Percentiles rank a stretch among this genome's conserved stretches.
Conservation (phyloP, 2,888 invertebrate species). For the Lacanobia wlatinum region DNA sequence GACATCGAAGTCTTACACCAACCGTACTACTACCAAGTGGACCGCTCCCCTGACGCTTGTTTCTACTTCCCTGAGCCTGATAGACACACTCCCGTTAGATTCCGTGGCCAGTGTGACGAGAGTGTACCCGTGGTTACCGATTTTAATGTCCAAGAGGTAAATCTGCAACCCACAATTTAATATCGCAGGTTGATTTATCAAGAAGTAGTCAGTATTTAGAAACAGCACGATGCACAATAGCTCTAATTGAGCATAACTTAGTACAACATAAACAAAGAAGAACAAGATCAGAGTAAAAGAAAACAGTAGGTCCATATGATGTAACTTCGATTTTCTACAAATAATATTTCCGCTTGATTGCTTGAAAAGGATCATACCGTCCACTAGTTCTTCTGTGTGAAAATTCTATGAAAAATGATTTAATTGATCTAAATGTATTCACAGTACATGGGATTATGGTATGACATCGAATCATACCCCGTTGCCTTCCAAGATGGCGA, state of each 20-base stretch:
- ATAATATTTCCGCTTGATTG: background rate
- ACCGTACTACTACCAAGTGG: constrained; percentile 69
- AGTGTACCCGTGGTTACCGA: constrained; percentile 47
- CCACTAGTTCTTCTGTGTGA: background rate
- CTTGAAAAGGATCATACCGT: too few species aligned
- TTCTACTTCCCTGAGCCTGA: constrained; percentile 64
- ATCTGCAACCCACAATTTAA: background rate
- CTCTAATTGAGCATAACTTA: background rate
- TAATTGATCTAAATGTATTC: background rate
- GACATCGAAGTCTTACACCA: constrained; percentile 70
- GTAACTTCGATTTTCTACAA: background rate
- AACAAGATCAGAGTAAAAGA: too few species aligned
- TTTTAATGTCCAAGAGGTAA: constrained; percentile 61
- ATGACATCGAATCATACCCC: constrained; percentile 76
- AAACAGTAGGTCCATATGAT: background rate
- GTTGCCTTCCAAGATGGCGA: constrained; percentile 73
- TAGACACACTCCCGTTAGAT: constrained; percentile 39
- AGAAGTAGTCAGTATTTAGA: background rate
- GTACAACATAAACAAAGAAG: background rate
- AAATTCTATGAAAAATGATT: background rate
- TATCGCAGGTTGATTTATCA: background rate
- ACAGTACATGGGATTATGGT: constrained; percentile 76
- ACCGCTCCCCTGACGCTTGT: constrained; percentile 67
- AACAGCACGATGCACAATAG: too few species aligned
- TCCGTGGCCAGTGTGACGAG: constrained; percentile 61